These are phyloP conservation scores for Papilio dardanus DNA, from an alignment of 1,140 invertebrate genomes.

Conservation along the genomic window DNA sequence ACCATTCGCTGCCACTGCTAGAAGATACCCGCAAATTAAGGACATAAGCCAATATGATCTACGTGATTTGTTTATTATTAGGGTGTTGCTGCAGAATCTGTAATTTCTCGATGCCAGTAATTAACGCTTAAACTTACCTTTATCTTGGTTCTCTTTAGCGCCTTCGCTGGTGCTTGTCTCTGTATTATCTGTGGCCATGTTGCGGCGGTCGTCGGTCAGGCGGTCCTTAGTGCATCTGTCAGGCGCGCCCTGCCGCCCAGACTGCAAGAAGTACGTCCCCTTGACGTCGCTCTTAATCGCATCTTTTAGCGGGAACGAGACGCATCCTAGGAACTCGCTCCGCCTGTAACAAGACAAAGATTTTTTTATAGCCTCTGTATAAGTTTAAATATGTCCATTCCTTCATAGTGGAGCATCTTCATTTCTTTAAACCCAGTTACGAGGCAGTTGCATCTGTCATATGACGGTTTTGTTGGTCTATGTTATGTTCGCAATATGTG, in stretches of 20 bases:
- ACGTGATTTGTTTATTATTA: no score
- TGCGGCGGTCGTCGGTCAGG: slow-evolving; percentile 64
- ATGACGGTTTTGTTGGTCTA: not conserved
- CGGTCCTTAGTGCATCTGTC: slow-evolving; percentile 57
- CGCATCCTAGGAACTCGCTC: slow-evolving; percentile 91
- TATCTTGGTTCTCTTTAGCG: slow-evolving; percentile 63
- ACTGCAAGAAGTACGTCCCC: slow-evolving; percentile 83
- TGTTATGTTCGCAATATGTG: not conserved
- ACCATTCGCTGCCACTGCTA: slow-evolving; percentile 67
- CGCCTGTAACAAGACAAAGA: slow-evolving; percentile 83
- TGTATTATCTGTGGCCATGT: slow-evolving; percentile 77
- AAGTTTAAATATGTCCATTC: not conserved
- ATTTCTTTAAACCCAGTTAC: not conserved
- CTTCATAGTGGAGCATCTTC: not conserved
- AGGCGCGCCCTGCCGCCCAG: slow-evolving; percentile 60
- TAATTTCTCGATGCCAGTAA: no score
- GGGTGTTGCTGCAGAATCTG: no score
- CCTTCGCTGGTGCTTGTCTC: slow-evolving; percentile 75
- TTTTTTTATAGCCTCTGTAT: not conserved
- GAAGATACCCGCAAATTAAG: not conserved
- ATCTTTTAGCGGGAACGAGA: slow-evolving; percentile 89
- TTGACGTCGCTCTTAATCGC: slow-evolving; percentile 82
- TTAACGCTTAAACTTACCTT: not conserved
- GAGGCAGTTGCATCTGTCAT: not conserved
- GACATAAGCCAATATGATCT: no score